These are phyloP conservation scores for Luperina nickerlii DNA, from an alignment of 2,888 invertebrate species.

Conservation along the genomic window DNA sequence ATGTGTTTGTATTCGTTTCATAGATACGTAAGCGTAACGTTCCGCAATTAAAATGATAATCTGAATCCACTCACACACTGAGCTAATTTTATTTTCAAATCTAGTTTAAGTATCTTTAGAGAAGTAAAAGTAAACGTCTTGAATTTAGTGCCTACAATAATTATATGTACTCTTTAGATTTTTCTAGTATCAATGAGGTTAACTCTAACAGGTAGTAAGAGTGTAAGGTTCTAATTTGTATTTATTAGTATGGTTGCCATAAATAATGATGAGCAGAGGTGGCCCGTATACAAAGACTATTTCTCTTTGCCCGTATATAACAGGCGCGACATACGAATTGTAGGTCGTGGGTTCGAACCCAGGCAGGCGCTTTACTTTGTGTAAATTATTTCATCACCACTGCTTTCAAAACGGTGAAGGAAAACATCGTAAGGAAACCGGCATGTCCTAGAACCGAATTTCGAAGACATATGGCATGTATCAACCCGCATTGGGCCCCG, in stretches of 20 bases:
- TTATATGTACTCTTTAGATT: not conserved
- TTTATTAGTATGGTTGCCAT: not conserved
- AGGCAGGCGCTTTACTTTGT: not conserved
- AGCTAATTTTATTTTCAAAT: constrained; percentile 43
- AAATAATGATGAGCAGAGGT: not conserved
- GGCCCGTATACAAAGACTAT: not conserved
- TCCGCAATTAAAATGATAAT: constrained; percentile 53
- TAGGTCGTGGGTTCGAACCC: not conserved
- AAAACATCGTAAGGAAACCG: not conserved
- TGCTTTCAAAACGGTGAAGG: not conserved
- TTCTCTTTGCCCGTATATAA: too few species aligned
- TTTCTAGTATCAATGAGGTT: not conserved
- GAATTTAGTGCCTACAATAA: not conserved
- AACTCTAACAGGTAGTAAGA: not conserved
- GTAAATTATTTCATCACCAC: not conserved
- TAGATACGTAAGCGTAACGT: constrained; percentile 18
- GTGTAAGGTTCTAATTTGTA: not conserved
- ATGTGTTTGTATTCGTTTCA: constrained; percentile 32
- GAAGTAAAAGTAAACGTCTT: constrained; percentile 11
- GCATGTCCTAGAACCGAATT: not conserved
- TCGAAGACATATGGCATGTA: not conserved
- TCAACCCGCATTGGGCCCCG: not conserved
- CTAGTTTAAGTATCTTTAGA: constrained; percentile 17
- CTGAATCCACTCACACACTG: constrained; percentile 39
- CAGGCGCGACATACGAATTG: not conserved